A percentile compares a stretch with the other conserved stretches of the same genome.
Evolutionary conservation across 2,113 vertebrate species (phyloP).

Genomic region (Sapayoa aenigma): DNA sequence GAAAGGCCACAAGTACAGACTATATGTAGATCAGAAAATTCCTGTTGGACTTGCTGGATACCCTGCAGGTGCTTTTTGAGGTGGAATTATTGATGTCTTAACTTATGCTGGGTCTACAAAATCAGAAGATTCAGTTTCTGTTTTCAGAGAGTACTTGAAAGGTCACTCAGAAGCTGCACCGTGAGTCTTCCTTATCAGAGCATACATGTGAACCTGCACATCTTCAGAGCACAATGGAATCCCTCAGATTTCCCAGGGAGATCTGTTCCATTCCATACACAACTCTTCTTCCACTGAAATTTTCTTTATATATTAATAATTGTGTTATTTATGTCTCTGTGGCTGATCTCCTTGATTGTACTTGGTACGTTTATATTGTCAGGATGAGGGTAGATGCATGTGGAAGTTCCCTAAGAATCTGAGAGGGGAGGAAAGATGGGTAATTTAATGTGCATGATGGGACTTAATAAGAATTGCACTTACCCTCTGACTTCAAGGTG

Average conservation of each 20-base stretch:
- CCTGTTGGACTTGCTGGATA: not conserved
- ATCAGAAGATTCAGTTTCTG: not conserved
- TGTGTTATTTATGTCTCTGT: not conserved
- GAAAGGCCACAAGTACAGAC: not conserved
- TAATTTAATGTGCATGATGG: not conserved
- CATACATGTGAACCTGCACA: fast-evolving
- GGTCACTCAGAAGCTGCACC: not conserved
- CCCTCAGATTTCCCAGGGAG: not conserved
- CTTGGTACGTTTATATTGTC: not conserved
- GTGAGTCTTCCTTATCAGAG: not conserved
- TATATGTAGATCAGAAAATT: not conserved
- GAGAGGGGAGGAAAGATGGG: not conserved
- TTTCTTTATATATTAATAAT: not conserved
- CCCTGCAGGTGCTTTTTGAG: not conserved
- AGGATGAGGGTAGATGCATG: not conserved
- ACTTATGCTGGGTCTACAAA: not conserved
- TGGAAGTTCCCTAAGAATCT: not conserved
- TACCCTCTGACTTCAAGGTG: not conserved
- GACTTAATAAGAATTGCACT: not conserved
- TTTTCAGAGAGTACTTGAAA: not conserved
- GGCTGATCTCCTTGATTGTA: not conserved
- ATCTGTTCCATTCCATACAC: not conserved
- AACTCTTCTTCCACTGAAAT: not conserved
- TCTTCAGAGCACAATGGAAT: fast-evolving
- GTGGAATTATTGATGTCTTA: not conserved